Evolutionary conservation across 2,888 invertebrate genomes (phyloP).

Genomic region (Apocheima hispidaria): DNA sequence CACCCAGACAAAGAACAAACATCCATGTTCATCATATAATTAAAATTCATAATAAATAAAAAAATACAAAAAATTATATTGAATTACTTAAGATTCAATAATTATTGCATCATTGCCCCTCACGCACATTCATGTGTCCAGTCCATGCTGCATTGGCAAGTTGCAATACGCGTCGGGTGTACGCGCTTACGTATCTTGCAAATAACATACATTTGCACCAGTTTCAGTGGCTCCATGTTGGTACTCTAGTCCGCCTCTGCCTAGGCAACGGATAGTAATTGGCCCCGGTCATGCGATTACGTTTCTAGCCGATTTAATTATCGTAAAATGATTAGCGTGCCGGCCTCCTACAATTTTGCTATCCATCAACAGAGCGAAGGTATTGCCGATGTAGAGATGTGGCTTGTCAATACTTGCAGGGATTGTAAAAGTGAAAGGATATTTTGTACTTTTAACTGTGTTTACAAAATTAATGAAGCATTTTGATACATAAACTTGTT

Average conservation of each 20-base stretch:
- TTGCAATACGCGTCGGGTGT: constrained; percentile 56
- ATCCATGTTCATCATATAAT: too few species aligned
- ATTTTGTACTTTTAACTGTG: constrained; percentile 5
- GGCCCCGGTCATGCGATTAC: constrained; percentile 85
- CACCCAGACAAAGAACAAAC: too few species aligned
- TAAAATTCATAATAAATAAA: too few species aligned
- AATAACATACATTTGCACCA: constrained; percentile 76
- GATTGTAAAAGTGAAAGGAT: constrained; percentile 65
- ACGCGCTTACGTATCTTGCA: constrained; percentile 75
- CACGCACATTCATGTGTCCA: constrained; percentile 47
- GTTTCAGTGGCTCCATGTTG: constrained; percentile 66
- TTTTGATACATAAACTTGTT: not conserved
- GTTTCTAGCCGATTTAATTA: constrained; percentile 85
- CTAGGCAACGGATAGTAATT: constrained; percentile 81
- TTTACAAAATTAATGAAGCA: not conserved
- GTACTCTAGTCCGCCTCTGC: constrained; percentile 72
- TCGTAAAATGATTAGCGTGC: constrained; percentile 82
- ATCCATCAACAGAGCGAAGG: constrained; percentile 77
- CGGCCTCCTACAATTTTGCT: constrained; percentile 83
- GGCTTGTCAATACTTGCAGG: constrained; percentile 63
- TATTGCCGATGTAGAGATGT: constrained; percentile 65
- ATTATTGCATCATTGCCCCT: constrained; percentile 40
- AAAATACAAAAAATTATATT: too few species aligned
- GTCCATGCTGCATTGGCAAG: constrained; percentile 37
- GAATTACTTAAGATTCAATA: constrained; percentile 1